phyloP scores from a whole-genome alignment of 2,113 vertebrate genomes.

The Nothoprocta pentlandii region DNA sequence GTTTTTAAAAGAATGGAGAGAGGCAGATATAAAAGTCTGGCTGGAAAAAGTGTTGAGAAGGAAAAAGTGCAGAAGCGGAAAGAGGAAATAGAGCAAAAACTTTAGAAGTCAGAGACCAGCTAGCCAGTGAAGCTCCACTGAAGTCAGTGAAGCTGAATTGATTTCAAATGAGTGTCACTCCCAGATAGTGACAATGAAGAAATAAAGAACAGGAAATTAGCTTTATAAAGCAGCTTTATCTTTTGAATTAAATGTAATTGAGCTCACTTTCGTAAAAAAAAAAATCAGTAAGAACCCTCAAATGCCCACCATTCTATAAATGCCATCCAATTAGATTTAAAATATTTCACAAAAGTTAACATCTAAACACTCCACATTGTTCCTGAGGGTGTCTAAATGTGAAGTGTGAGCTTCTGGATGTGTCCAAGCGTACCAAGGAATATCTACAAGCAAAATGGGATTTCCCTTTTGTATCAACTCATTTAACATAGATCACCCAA shows the following conservation, averaged over 20 bases:
- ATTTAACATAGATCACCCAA: background rate
- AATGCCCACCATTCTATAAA: background rate
- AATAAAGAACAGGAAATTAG: slow-evolving; percentile 1
- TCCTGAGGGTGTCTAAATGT: background rate
- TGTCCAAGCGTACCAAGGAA: background rate
- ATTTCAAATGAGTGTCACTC: background rate
- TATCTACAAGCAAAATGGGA: background rate
- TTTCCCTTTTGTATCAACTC: background rate
- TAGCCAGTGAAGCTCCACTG: background rate
- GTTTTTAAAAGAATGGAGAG: background rate
- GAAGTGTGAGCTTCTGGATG: background rate
- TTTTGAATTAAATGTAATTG: background rate
- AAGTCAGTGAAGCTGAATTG: background rate
- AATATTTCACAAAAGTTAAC: background rate
- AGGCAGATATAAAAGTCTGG: background rate
- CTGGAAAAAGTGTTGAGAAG: slow-evolving; percentile 36
- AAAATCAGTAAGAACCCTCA: background rate
- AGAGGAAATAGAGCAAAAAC: slow-evolving; percentile 23
- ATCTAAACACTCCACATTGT: background rate
- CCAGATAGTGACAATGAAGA: background rate
- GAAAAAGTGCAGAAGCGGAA: slow-evolving; percentile 41
- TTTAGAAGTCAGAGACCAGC: background rate
- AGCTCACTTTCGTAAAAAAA: background rate
- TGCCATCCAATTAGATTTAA: background rate
- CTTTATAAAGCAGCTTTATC: background rate